These are phyloP conservation scores for Trichonephila clavipes DNA, from an alignment of 1,140 invertebrate genomes.

Conservation along the genomic window DNA sequence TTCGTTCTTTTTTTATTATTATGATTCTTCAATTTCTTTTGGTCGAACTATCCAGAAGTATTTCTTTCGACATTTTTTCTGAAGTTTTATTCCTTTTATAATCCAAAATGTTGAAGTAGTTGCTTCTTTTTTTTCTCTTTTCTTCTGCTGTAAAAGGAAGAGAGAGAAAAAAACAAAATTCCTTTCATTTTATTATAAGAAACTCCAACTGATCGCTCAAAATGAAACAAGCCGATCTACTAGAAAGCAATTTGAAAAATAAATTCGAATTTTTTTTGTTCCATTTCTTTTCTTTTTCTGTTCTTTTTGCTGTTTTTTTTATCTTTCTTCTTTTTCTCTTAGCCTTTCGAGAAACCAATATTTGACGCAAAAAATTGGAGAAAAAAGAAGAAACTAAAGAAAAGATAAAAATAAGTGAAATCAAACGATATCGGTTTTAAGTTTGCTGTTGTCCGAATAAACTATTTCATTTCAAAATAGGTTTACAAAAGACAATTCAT, in stretches of 20 bases:
- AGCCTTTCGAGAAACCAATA: slow-evolving; percentile 19
- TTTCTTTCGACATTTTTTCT: slow-evolving; percentile 45
- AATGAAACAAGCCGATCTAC: slow-evolving; percentile 59
- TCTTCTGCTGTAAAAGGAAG: neutral
- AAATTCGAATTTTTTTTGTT: slow-evolving; percentile 47
- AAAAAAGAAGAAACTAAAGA: neutral
- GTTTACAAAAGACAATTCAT: slow-evolving; percentile 70
- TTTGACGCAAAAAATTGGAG: slow-evolving; percentile 11
- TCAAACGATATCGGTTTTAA: slow-evolving; percentile 19
- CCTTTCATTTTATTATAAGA: slow-evolving; percentile 67
- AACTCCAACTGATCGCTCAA: slow-evolving; percentile 52
- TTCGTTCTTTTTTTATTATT: neutral
- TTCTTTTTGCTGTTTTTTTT: neutral
- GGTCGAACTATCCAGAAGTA: slow-evolving; percentile 36
- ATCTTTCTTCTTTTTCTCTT: neutral
- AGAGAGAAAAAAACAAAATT: slow-evolving; percentile 25
- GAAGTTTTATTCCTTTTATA: slow-evolving; percentile 27
- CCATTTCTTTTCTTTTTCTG: neutral
- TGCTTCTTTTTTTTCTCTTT: neutral
- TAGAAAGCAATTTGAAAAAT: slow-evolving; percentile 68
- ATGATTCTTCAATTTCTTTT: slow-evolving; percentile 9
- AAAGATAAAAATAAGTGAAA: slow-evolving; percentile 9
- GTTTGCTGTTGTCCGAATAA: slow-evolving; percentile 50
- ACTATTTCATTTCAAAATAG: slow-evolving; percentile 71
- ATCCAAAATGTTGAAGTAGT: slow-evolving; percentile 39